Evolutionary conservation across 2,113 vertebrate genomes (phyloP).

Genomic region (Cavia aperea): DNA sequence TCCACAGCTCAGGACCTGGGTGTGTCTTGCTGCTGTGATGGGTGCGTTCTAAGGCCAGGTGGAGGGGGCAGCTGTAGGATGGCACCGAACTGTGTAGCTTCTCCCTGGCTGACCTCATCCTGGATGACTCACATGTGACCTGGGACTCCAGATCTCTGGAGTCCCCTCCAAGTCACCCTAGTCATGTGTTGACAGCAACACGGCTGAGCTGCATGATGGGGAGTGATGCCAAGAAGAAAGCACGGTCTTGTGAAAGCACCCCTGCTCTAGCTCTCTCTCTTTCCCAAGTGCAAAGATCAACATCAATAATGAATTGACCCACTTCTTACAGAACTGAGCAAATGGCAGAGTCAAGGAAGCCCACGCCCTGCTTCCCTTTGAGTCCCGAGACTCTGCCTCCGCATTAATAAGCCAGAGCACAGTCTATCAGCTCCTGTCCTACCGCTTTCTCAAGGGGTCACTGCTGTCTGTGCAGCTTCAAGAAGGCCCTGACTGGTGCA

Average conservation of each 20-base stretch:
- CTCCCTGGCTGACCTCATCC: not conserved
- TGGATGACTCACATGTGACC: not conserved
- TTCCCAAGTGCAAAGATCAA: not conserved
- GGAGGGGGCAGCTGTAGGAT: too few relatives aligned
- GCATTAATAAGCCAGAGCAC: accelerated
- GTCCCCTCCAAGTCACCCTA: not conserved
- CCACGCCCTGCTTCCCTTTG: not conserved
- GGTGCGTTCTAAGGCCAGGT: not conserved
- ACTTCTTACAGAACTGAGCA: not conserved
- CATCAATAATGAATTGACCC: not conserved
- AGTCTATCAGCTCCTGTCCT: not conserved
- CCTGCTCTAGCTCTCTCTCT: too few relatives aligned
- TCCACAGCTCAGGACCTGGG: too few relatives aligned
- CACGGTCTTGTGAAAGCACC: not conserved
- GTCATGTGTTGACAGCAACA: not conserved
- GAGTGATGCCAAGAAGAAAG: not conserved
- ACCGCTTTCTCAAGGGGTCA: not conserved
- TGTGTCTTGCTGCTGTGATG: too few relatives aligned
- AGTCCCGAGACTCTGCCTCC: not conserved
- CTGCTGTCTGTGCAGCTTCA: not conserved
- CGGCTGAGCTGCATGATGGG: not conserved
- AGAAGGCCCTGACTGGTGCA: not conserved
- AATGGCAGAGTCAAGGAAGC: not conserved
- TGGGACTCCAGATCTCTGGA: too few relatives aligned
- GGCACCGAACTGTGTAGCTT: not conserved